phyloP scores from a whole-genome alignment of 2,888 invertebrate genomes.

The Monoplex corrugatus region DNA sequence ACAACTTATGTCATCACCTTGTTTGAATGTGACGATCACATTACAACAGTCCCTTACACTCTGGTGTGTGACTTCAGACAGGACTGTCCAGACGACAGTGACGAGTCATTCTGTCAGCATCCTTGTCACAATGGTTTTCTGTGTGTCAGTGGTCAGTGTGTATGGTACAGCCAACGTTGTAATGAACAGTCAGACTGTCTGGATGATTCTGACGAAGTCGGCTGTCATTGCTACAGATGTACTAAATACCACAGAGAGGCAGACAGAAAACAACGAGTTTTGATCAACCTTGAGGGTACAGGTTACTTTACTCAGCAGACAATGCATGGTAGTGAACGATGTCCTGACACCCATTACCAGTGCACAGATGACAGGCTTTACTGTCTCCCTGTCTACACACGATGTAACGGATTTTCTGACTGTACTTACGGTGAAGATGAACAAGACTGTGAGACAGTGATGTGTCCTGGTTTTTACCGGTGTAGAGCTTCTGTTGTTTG shows the following conservation, averaged over 20 bases:
- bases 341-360: not conserved
- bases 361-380: not conserved
- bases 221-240: too few relatives aligned
- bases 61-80: constrained; percentile 8
- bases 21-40: not conserved
- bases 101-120: constrained; percentile 2
- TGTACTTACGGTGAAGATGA: constrained; percentile 10
- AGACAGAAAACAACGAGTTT: not conserved
- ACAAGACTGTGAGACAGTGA: not conserved
- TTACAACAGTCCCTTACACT: not conserved
- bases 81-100: not conserved
- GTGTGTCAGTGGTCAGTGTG: not conserved
- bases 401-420: not conserved
- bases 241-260: not conserved
- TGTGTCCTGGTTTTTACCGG: constrained; percentile 68
- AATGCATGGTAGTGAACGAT: not conserved
- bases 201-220: not conserved
- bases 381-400: not conserved
- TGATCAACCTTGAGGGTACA: not conserved
- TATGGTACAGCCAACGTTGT: not conserved
- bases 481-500: not conserved
- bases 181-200: not conserved
- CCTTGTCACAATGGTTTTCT: not conserved
- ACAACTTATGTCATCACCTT: not conserved
- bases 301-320: not conserved